Evolutionary conservation across 1,140 invertebrate species (phyloP).

Genomic region (Trialeurodes vaporariorum): DNA sequence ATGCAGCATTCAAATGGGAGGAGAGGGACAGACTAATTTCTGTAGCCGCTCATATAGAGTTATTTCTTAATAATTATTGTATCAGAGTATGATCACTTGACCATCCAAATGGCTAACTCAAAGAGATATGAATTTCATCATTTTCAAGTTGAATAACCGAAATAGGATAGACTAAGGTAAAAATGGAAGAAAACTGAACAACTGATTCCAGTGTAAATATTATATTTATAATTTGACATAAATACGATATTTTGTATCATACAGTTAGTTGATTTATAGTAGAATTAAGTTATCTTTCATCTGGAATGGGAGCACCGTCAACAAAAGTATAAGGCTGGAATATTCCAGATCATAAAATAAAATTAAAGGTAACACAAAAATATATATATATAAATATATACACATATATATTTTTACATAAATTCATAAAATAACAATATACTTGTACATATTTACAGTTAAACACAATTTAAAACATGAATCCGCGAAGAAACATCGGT

Average conservation of each 20-base stretch:
- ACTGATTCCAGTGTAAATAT: not conserved
- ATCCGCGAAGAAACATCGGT: too few relatives aligned
- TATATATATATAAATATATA: not conserved
- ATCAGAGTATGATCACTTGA: too few relatives aligned
- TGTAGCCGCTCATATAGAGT: too few relatives aligned
- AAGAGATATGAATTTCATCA: too few relatives aligned
- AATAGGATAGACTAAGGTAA: not conserved
- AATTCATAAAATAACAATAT: not conserved
- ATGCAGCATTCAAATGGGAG: too few relatives aligned
- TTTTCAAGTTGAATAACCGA: too few relatives aligned
- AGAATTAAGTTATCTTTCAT: not conserved
- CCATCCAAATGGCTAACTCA: too few relatives aligned
- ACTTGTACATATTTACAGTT: not conserved
- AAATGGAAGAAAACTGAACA: not conserved
- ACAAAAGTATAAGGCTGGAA: too few relatives aligned
- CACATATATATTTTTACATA: not conserved
- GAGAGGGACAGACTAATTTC: too few relatives aligned
- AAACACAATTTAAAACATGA: not conserved
- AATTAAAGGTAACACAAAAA: constrained; percentile 1
- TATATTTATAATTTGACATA: not conserved
- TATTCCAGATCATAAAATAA: not conserved
- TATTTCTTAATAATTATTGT: too few relatives aligned
- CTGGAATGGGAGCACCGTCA: not conserved
- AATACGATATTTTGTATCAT: not conserved
- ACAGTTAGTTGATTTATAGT: not conserved